Conservation (phyloP, 2,113 vertebrate genomes). For the Microtus richardsoni region DNA sequence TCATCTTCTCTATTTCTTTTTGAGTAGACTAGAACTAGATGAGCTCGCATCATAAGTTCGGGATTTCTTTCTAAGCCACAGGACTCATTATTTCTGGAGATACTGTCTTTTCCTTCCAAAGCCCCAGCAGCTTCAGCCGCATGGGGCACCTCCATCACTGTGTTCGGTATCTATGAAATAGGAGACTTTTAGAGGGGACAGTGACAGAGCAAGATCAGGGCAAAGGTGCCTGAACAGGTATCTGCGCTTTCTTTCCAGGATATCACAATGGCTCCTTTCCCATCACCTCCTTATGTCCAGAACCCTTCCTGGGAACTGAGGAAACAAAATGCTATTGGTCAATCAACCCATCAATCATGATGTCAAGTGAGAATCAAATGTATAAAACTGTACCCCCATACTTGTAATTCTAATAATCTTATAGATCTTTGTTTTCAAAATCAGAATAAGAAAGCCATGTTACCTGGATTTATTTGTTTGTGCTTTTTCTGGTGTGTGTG, state of each 20-base stretch:
- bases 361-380: slow-evolving; percentile 24
- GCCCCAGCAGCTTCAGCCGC: not conserved
- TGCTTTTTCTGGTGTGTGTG: not conserved
- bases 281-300: not conserved
- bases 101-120: slow-evolving; percentile 43
- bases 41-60: slow-evolving; percentile 23
- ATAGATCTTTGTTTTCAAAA: slow-evolving; percentile 26
- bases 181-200: not conserved
- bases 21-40: slow-evolving; percentile 58
- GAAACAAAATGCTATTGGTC: not conserved
- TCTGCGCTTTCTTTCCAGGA: not conserved
- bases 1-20: not conserved
- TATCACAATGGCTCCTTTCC: not conserved
- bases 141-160: not conserved
- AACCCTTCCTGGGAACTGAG: not conserved
- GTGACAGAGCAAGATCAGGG: not conserved
- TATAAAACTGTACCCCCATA: not conserved
- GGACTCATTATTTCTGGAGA: slow-evolving; percentile 71
- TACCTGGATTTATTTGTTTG: not conserved
- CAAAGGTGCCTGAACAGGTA: not conserved
- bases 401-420: slow-evolving; percentile 7
- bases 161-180: slow-evolving; percentile 23
- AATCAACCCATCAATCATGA: not conserved
- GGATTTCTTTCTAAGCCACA: slow-evolving; percentile 62
- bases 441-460: not conserved